Conservation (phyloP, 2,888 invertebrate genomes). For the Strigamia maritima region DNA sequence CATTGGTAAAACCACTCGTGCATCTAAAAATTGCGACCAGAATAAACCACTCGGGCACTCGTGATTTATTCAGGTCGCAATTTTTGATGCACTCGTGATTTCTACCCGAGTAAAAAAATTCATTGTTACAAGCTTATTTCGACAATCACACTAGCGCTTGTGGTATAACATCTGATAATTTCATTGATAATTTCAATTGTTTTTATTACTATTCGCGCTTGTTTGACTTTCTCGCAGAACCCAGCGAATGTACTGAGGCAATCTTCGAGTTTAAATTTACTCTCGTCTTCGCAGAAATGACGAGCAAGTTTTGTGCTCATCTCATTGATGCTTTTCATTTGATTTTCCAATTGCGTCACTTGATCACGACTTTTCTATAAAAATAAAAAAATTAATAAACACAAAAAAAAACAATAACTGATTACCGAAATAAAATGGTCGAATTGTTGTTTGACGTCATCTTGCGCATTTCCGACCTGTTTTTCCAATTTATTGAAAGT, state of each 20-base stretch:
- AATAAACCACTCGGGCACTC: too few relatives aligned
- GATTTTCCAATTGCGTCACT: conserved; percentile 47
- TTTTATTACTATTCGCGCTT: conserved; percentile 52
- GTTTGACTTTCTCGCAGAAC: conserved; percentile 53
- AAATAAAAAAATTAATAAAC: neutral
- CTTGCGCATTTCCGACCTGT: conserved; percentile 47
- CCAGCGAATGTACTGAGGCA: conserved; percentile 52
- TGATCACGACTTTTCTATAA: conserved; percentile 48
- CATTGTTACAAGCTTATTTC: too few relatives aligned
- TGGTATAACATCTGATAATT: too few relatives aligned
- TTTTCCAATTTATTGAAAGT: conserved; percentile 48
- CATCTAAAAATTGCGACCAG: too few relatives aligned
- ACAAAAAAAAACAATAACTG: neutral
- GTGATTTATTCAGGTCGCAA: too few relatives aligned
- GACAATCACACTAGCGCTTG: too few relatives aligned
- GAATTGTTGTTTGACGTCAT: conserved; percentile 50
- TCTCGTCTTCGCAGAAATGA: conserved; percentile 55
- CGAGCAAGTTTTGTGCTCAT: conserved; percentile 50
- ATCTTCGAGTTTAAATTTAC: conserved; percentile 54
- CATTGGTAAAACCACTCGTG: too few relatives aligned
- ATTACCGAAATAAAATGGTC: conserved; percentile 48
- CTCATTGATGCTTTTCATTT: conserved; percentile 48
- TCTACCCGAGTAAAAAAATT: too few relatives aligned
- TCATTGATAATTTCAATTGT: neutral
- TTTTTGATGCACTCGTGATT: too few relatives aligned